Evolutionary conservation across 2,888 invertebrate species (phyloP).

Genomic region (Thecophora atra): DNA sequence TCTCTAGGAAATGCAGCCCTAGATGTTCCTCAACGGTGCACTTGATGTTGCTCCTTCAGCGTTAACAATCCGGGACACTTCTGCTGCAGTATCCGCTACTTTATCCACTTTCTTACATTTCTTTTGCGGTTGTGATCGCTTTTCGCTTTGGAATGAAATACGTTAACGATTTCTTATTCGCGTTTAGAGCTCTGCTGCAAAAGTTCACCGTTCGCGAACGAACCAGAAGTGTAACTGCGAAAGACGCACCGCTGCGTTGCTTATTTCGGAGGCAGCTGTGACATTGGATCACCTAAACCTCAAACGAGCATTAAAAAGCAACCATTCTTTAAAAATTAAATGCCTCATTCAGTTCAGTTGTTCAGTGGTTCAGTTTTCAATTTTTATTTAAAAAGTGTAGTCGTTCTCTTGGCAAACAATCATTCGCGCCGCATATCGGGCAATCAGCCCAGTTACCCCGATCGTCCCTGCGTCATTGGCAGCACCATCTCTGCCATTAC

Average conservation of each 20-base stretch:
- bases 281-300: conserved; percentile 59
- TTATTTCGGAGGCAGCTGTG: conserved; percentile 53
- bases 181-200: neutral
- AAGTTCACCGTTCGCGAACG: conserved; percentile 36
- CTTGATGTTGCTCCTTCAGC: too few species aligned
- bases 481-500: neutral
- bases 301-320: conserved; percentile 51
- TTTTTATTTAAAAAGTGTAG: conserved; percentile 27
- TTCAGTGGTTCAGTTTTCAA: conserved; percentile 34
- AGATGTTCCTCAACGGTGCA: too few species aligned
- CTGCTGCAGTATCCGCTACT: too few species aligned
- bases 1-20: too few species aligned
- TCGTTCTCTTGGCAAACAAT: conserved; percentile 55
- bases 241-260: conserved; percentile 48
- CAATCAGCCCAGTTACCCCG: conserved; percentile 2
- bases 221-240: conserved; percentile 47
- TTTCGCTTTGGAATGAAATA: neutral
- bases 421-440: conserved; percentile 13
- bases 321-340: conserved; percentile 43
- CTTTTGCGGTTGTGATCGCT: too few species aligned
- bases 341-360: conserved; percentile 41
- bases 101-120: too few species aligned
- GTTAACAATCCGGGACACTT: too few species aligned
- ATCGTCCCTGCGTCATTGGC: neutral
- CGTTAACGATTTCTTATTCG: neutral